Base-by-base conservation (phyloP, 1,140 invertebrate species). In the Pseudomyrmex gracilis region DNA sequence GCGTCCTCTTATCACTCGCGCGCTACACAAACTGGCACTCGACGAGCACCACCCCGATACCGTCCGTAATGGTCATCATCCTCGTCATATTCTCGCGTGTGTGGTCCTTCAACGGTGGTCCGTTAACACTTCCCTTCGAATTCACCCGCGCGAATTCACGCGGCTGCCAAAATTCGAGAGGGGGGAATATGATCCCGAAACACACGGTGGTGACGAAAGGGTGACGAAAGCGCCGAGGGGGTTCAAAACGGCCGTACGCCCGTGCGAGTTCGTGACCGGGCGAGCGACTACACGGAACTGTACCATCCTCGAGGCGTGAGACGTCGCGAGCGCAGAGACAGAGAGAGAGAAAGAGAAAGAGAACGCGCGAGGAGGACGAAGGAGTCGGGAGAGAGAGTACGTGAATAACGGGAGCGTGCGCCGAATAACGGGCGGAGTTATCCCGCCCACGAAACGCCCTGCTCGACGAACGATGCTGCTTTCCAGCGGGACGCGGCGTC, bases 221-320 rank as follows among this genome's bases (percentile, higher is more conserved):
- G 71, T 67, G 83, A 60, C 76, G 71, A 67, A 66, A 43, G 22
- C 83, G 66, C 84, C 82, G 60, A 53, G 53, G 58, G 85, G 84
- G 84, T 82, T 63, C 64, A 13, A 70, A 68, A 86, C 85, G 76
- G 63, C 86, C 76, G 82, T 73, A 68, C 73, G 83, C 60, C 84
- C 71, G 76, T 78, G 12, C 57, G 63, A 51, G 73, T 85, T 89
- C 87, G 87, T 89, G 87, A 89, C 87, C 87, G 87, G 64, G 83
- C 87, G 87, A 86, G 74, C 85, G 87, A 82, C 87, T 86, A 84
- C 85, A 87, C 73, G 87, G 82, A 87, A 89, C 88, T 89, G 88
- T 89, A 89, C 87, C 82, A 76, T 51, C 73, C 57, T 57, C 85
- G 82, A 74, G n/a, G 22, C 83, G 68, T 20, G 87, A 87, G 83